A percentile compares a stretch with the other conserved stretches of the same genome.
These are phyloP conservation scores for Hapalemur alaotrensis DNA, from an alignment of 2,797 vertebrate species.

Conservation along the genomic window DNA sequence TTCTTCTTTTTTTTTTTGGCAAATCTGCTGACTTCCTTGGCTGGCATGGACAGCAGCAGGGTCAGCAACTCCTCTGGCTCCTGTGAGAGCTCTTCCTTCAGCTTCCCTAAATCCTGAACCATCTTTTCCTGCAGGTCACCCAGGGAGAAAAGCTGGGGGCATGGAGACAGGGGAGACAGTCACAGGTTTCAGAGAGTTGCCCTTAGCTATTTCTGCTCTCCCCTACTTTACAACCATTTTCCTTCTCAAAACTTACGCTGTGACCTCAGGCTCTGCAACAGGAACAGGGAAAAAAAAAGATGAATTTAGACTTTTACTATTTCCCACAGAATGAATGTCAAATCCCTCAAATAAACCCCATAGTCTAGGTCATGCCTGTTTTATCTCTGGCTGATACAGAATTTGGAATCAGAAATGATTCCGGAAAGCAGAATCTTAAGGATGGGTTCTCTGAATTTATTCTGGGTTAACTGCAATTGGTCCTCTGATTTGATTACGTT, in stretches of 20 bases:
- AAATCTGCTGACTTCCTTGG: neutral
- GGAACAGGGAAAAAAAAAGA: neutral
- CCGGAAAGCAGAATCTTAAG: neutral
- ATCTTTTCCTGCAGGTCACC: neutral
- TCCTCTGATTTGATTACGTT: neutral
- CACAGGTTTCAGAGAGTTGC: neutral
- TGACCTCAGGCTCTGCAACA: neutral
- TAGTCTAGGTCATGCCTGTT: neutral
- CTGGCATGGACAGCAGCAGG: neutral
- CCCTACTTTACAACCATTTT: fast-evolving
- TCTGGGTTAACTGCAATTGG: neutral
- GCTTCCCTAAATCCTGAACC: neutral
- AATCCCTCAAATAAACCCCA: neutral
- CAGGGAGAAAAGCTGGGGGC: neutral
- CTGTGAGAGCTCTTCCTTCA: neutral
- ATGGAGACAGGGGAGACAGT: neutral
- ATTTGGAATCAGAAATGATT: neutral
- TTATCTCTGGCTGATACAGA: neutral
- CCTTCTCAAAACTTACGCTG: neutral
- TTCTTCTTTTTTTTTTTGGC: neutral
- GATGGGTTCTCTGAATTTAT: neutral
- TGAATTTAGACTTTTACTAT: neutral
- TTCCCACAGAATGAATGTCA: neutral
- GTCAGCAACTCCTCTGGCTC: neutral
- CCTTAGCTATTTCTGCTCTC: neutral